Evolutionary conservation across 2,113 vertebrate species (phyloP).

Genomic region (Picathartes gymnocephalus): DNA sequence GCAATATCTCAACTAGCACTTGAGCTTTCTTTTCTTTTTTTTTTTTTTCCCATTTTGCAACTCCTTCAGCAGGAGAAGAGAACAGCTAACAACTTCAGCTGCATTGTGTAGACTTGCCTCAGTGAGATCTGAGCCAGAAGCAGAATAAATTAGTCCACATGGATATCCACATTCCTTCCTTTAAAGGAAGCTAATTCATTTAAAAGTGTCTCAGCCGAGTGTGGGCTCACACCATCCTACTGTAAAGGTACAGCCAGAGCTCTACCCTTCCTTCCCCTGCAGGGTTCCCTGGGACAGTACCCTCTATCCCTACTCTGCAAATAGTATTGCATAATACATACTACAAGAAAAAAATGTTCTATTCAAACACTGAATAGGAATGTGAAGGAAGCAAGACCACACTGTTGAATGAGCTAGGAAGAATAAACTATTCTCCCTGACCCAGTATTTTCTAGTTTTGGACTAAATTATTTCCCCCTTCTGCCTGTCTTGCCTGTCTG

Average conservation of each 20-base stretch:
- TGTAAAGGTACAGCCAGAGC: background rate
- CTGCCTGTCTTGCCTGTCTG: background rate
- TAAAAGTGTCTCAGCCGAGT: background rate
- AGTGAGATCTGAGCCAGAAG: background rate
- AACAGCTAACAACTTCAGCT: background rate
- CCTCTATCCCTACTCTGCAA: background rate
- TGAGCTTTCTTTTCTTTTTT: background rate
- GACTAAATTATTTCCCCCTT: background rate
- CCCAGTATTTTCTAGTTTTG: background rate
- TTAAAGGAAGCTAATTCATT: background rate
- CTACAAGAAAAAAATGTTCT: background rate
- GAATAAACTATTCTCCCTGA: background rate
- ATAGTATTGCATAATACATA: background rate
- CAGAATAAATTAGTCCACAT: background rate
- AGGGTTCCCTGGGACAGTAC: background rate
- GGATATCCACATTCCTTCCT: background rate
- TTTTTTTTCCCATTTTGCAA: rapidly evolving
- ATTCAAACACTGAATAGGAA: background rate
- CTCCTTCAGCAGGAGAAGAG: background rate
- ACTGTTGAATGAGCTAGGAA: background rate
- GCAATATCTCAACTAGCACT: background rate
- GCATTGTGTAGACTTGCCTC: background rate
- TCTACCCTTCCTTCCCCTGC: background rate
- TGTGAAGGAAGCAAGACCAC: background rate
- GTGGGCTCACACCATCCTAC: background rate